Base-by-base conservation (phyloP, 2,113 vertebrate species). In the Cariama cristata region DNA sequence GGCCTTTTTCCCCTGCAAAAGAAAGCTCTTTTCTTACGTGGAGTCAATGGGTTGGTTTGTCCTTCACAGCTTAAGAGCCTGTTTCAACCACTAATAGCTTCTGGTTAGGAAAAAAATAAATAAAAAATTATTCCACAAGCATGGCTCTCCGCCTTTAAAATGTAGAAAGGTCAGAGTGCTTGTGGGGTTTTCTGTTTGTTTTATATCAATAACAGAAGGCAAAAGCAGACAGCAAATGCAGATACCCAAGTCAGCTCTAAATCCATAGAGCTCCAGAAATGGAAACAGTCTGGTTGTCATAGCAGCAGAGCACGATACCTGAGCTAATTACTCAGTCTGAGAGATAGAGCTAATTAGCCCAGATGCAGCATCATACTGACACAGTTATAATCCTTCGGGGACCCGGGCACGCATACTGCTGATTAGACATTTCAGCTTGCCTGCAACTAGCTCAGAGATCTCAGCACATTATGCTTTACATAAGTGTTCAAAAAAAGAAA, bases 211-310 rank as follows among this genome's bases (percentile, higher is more conserved):
- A 96, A 90, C 95, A 96, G 93, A 96, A 95, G 82, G 96, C 74
- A 88, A 4, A 18, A 69, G 83, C 75, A 91, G 88, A 76, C 86
- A 96, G 82, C 35, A 72, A 72, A 45, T 13, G 63, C 62, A 73
- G 82, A 95, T 50, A 63, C 45, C 10, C 82, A 64, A 76, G 42
- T 63, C 91, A 90, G 82, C 53, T 95, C 53, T 40, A 93, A 82
- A 92, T 75, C 68, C 81, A 71, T 1, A 13, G 28, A 91, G 69
- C 81, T 90, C 79, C 91, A 92, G 83, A 83, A 90, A 93, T 62
- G 88, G 91, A 92, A 97, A 66, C 75, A 94, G 95, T 83, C 93
- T 55, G 88, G 96, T 96, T 96, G 96, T 83, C 96, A 96, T 96
- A 90, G 96, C 83, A 97, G 96, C 93, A 2, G 79, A 94, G 93